Evolutionary conservation across 2,797 vertebrate species (phyloP).

Genomic region (Myiotriccus ornatus): DNA sequence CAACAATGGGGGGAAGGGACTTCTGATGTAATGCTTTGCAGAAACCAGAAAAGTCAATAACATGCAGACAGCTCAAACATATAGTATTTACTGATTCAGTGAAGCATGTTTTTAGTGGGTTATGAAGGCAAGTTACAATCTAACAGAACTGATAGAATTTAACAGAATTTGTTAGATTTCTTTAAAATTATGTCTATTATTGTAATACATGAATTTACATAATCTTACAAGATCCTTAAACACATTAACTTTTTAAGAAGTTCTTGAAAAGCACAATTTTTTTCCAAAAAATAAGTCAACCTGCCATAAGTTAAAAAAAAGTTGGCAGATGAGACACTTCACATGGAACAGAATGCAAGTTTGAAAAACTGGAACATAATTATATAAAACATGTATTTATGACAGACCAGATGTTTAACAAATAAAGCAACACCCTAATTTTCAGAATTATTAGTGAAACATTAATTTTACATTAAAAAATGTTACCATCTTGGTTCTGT

Average conservation of each 20-base stretch:
- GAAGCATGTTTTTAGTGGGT: background rate
- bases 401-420: background rate
- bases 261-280: background rate
- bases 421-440: background rate
- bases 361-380: background rate
- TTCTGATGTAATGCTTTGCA: slow-evolving; percentile 37
- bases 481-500: background rate
- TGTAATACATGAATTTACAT: background rate
- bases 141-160: background rate
- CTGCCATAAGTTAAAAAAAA: background rate
- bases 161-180: background rate
- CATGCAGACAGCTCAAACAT: slow-evolving; percentile 42
- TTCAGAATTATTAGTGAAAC: background rate
- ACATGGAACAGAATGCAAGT: background rate
- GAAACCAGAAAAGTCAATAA: slow-evolving; percentile 59
- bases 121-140: background rate
- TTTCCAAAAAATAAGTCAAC: background rate
- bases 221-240: background rate
- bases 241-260: background rate
- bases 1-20: slow-evolving; percentile 47
- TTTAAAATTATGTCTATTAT: background rate
- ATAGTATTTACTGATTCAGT: slow-evolving; percentile 18
- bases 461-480: background rate
- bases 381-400: background rate
- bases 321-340: background rate